phyloP scores from a whole-genome alignment of 2,888 invertebrate species.

The Cheiracanthium punctorium region DNA sequence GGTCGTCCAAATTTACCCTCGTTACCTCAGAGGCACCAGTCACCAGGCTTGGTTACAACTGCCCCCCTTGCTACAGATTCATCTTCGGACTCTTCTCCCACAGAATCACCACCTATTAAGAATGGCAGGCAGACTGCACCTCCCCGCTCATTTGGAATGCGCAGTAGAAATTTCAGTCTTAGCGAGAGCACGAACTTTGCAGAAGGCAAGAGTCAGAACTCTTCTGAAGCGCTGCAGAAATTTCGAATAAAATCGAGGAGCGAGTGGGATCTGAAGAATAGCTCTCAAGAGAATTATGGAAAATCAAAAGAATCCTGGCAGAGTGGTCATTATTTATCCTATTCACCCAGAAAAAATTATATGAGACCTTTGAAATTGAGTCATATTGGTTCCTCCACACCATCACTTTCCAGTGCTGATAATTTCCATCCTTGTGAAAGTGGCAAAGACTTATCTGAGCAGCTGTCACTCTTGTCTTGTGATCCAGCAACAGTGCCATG shows the following conservation, averaged over 20 bases:
- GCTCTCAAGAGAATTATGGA: conserved; percentile 24
- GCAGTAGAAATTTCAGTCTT: conserved; percentile 46
- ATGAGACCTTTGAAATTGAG: conserved; percentile 45
- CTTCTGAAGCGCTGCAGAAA: conserved; percentile 38
- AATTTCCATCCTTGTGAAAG: conserved; percentile 20
- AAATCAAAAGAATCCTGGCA: conserved; percentile 51
- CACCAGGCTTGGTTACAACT: conserved; percentile 25
- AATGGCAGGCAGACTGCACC: conserved; percentile 23
- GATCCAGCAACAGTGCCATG: conserved; percentile 79
- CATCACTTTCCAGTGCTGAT: conserved; percentile 15
- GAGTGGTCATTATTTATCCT: conserved; percentile 49
- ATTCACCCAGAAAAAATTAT: conserved; percentile 49
- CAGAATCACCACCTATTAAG: conserved; percentile 63
- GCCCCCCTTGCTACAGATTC: conserved; percentile 63
- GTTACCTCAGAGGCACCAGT: conserved; percentile 40
- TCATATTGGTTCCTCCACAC: conserved; percentile 21
- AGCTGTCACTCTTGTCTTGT: conserved; percentile 72
- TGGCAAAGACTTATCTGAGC: conserved; percentile 33
- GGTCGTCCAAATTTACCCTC: conserved; percentile 42
- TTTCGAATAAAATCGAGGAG: conserved; percentile 48
- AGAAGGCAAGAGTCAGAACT: conserved; percentile 22
- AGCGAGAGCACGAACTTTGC: conserved; percentile 30
- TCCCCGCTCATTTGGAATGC: conserved; percentile 1
- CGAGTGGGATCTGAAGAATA: conserved; percentile 65
- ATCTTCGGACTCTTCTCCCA: conserved; percentile 72